phyloP scores from a whole-genome alignment of 2,797 vertebrate genomes.

The Rhinichthys osculus region DNA sequence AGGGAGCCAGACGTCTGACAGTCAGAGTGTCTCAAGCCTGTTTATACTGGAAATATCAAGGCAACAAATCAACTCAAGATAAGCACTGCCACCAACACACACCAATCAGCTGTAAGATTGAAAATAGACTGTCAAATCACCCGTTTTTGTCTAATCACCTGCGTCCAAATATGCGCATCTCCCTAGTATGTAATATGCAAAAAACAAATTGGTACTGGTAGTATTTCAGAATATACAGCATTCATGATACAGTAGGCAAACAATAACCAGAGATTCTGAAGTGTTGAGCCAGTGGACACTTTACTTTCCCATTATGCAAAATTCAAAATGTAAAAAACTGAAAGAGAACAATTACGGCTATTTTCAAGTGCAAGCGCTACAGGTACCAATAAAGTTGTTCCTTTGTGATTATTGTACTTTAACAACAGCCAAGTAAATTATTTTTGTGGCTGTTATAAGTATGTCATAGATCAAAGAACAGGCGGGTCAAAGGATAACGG shows the following conservation, averaged over 20 bases:
- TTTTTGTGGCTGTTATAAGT: not conserved
- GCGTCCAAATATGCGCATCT: not conserved
- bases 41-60: conserved; percentile 8
- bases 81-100: not conserved
- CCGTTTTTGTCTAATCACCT: too few relatives aligned
- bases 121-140: not conserved
- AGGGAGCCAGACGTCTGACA: conserved; percentile 42
- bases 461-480: conserved; percentile 1
- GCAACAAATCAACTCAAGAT: conserved; percentile 12
- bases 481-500: not conserved
- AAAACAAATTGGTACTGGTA: not conserved
- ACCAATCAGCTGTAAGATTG: not conserved
- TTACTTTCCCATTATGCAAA: not conserved
- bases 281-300: not conserved
- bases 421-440: conserved; percentile 3
- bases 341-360: not conserved
- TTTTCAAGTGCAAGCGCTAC: not conserved
- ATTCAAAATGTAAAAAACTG: not conserved
- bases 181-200: not conserved
- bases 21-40: not conserved
- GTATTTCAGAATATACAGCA: not conserved
- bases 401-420: not conserved
- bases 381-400: not conserved
- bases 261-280: not conserved
- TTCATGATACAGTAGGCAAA: not conserved